Evolutionary conservation across 1,140 invertebrate genomes (phyloP).

Genomic region (Cherax quadricarinatus): DNA sequence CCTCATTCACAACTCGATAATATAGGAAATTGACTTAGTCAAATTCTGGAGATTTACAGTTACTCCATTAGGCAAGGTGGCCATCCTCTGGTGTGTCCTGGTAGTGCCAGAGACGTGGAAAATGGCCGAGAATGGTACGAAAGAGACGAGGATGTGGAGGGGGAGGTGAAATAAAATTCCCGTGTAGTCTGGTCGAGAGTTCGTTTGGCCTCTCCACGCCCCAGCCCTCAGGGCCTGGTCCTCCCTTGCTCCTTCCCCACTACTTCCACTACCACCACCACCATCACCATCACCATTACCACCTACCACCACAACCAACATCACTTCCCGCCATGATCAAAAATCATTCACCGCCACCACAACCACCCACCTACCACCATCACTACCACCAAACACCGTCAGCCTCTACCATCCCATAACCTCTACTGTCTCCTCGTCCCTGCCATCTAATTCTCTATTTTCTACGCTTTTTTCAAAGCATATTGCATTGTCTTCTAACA

Average conservation of each 20-base stretch:
- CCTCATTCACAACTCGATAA: not conserved
- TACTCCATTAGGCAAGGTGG: not conserved
- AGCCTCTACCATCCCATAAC: not conserved
- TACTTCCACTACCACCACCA: not conserved
- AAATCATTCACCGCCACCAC: not conserved
- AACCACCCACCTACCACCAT: slow-evolving; percentile 10
- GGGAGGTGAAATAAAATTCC: slow-evolving; percentile 15
- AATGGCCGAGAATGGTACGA: too few species aligned
- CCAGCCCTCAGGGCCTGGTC: not conserved
- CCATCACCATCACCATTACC: not conserved
- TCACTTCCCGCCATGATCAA: not conserved
- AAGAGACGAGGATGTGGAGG: not conserved
- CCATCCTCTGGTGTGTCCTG: not conserved
- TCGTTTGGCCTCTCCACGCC: not conserved
- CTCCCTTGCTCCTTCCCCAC: not conserved
- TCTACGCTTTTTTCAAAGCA: too few species aligned
- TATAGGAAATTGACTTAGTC: not conserved
- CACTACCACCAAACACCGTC: slow-evolving; percentile 2
- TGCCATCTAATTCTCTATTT: not conserved
- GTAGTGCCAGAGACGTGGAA: too few species aligned
- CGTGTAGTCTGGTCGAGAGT: not conserved
- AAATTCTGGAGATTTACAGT: not conserved
- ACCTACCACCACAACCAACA: not conserved
- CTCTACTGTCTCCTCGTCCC: not conserved
- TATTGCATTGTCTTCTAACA: too few species aligned